Evolutionary conservation across 2,797 vertebrate species (phyloP), one percentile per base, ranked within the genome.

Genomic region (Telmatherina bonti): DNA sequence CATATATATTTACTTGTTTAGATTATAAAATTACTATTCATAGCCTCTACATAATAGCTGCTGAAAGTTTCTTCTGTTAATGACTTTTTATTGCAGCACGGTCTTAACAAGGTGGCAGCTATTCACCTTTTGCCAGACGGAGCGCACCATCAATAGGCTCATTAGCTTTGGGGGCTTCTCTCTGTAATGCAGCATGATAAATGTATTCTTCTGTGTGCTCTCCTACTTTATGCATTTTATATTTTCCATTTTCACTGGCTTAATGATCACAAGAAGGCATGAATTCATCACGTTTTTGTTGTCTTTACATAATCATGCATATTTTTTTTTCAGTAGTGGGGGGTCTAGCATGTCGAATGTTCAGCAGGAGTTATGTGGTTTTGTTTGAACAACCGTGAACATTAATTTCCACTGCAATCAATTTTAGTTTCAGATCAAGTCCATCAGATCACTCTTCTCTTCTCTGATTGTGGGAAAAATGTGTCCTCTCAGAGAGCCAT

Each of bases 101-200:
- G 51, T 72, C 35, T 62, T 60, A 76, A 77, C 66, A 83, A 74
- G 59, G 45, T 72, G 33, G 56, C 67, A 74, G 64, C 66, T 65
- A 35, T 83, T 77, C 18, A 8, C 54, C 74, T 53, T 67, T 79
- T 60, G 31, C 57, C 66, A 41, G 61, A 67, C 33, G 31, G 59
- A 73, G 30, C 70, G 54, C 55, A 31, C 13, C 56, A 8, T 79
- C 70, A 64, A 53, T 33, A 52, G 77, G 74, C 84, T 85, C 81
- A 88, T 91, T 88, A 93, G 88, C 89, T 90, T 90, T 82, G 64
- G 70, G 89, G 89, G 84, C 85, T 91, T 91, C 70, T 72, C 26
- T 84, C 69, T 72, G 58, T 76, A 70, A 63, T 64, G 55, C 61
- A 57, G 72, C 71, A 54, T 83, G 62, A 80, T 76, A 81, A 69